phyloP scores from a whole-genome alignment of 2,113 vertebrate species.

The Erinaceus europaeus region DNA sequence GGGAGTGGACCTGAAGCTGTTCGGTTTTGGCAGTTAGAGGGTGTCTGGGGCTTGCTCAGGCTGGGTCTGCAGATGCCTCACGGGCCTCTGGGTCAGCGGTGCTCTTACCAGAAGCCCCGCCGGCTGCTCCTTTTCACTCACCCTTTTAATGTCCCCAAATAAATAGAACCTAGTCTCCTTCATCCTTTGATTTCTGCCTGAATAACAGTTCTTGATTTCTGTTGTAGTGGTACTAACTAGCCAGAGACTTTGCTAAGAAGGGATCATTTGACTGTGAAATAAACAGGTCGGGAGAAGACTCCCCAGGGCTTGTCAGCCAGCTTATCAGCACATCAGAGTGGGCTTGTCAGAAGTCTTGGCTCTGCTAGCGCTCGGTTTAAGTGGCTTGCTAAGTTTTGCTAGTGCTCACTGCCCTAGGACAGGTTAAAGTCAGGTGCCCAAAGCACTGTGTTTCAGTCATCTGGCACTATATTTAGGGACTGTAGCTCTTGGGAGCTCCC shows the following conservation, averaged over 20 bases:
- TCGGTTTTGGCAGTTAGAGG: background rate
- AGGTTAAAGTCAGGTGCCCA: background rate
- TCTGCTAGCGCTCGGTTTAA: background rate
- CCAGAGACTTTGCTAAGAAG: background rate
- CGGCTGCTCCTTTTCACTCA: background rate
- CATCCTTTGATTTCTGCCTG: background rate
- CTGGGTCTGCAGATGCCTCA: background rate
- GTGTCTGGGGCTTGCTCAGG: background rate
- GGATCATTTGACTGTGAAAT: background rate
- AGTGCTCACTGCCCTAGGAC: background rate
- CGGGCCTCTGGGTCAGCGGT: background rate
- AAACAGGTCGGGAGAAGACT: slow-evolving; percentile 31
- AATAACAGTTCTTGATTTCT: slow-evolving; percentile 14
- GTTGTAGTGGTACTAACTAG: background rate
- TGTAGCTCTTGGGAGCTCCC: slow-evolving; percentile 9
- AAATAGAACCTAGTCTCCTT: background rate
- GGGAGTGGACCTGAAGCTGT: background rate
- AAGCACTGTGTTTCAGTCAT: background rate
- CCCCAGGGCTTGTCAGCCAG: background rate
- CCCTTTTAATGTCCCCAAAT: background rate
- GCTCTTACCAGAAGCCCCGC: background rate
- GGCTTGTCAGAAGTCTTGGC: background rate
- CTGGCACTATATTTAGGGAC: background rate
- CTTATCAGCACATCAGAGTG: background rate
- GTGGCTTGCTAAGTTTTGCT: background rate